These are phyloP conservation scores for Lamellibrachia luymesi DNA, from an alignment of 1,140 invertebrate genomes.

Conservation along the genomic window DNA sequence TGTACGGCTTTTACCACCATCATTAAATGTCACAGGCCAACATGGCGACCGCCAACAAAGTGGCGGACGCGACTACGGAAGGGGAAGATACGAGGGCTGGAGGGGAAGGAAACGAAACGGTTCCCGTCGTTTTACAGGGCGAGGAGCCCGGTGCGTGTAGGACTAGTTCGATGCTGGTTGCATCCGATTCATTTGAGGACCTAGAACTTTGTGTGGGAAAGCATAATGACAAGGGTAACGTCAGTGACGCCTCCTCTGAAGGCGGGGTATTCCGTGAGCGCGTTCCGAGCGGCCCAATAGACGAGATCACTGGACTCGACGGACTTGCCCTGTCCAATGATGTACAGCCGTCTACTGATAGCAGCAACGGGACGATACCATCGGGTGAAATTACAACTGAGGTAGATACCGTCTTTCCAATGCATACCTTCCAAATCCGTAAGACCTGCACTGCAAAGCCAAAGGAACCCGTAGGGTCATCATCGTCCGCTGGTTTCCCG, in stretches of 20 bases:
- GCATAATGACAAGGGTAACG: constrained; percentile 37
- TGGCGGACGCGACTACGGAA: not conserved
- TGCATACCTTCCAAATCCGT: not conserved
- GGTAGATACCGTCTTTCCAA: constrained; percentile 5
- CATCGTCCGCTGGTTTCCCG: no score
- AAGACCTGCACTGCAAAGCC: not conserved
- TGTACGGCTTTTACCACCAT: not conserved
- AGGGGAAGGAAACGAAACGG: not conserved
- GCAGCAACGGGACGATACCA: not conserved
- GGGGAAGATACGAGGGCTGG: not conserved
- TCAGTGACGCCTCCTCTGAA: constrained; percentile 25
- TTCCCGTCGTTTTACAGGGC: constrained; percentile 32
- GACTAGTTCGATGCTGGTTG: constrained; percentile 67
- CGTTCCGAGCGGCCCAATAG: not conserved
- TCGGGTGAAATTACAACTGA: constrained; percentile 12
- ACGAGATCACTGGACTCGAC: not conserved
- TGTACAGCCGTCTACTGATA: not conserved
- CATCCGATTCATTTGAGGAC: constrained; percentile 70
- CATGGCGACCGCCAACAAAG: constrained; percentile 2
- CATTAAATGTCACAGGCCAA: not conserved
- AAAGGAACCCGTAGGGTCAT: not conserved
- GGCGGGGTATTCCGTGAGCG: not conserved
- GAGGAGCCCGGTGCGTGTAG: constrained; percentile 62
- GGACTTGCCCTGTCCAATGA: not conserved
- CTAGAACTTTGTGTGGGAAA: constrained; percentile 14